phyloP scores from a whole-genome alignment of 1,140 invertebrate species.

The Planococcus citri region DNA sequence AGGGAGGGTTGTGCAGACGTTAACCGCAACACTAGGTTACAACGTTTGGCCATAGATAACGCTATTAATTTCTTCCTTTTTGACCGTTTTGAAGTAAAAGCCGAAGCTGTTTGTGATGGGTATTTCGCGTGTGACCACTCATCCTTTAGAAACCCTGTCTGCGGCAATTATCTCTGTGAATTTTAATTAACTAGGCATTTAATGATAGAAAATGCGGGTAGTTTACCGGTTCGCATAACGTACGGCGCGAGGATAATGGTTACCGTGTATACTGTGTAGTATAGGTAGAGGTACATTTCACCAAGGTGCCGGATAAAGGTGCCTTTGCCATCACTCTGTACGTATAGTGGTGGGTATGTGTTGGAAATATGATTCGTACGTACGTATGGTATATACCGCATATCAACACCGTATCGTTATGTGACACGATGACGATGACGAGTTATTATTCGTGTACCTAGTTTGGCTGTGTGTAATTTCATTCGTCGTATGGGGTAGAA shows the following conservation, averaged over 20 bases:
- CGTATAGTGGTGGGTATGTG: too few relatives aligned
- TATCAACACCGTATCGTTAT: too few relatives aligned
- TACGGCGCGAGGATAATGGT: neutral
- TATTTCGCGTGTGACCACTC: constrained; percentile 12
- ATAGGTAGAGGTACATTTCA: neutral
- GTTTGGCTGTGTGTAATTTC: too few relatives aligned
- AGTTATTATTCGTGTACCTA: too few relatives aligned
- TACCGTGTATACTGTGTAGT: neutral
- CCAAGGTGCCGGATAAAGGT: neutral
- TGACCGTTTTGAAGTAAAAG: constrained; percentile 11
- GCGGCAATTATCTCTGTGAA: neutral
- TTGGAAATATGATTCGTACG: too few relatives aligned
- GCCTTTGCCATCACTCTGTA: too few relatives aligned
- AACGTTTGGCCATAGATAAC: constrained; percentile 13
- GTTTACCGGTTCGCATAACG: neutral
- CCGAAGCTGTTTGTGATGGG: constrained; percentile 8
- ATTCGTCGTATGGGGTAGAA: too few relatives aligned
- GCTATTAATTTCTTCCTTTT: constrained; percentile 17
- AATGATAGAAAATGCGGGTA: neutral
- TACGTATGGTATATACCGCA: too few relatives aligned
- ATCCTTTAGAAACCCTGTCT: neutral
- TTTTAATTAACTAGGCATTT: constrained; percentile 16
- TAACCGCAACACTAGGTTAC: neutral
- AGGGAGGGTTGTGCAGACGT: neutral
- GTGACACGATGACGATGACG: too few relatives aligned